Base-by-base conservation (phyloP, 2,797 vertebrate genomes). In the Botia kubotai region DNA sequence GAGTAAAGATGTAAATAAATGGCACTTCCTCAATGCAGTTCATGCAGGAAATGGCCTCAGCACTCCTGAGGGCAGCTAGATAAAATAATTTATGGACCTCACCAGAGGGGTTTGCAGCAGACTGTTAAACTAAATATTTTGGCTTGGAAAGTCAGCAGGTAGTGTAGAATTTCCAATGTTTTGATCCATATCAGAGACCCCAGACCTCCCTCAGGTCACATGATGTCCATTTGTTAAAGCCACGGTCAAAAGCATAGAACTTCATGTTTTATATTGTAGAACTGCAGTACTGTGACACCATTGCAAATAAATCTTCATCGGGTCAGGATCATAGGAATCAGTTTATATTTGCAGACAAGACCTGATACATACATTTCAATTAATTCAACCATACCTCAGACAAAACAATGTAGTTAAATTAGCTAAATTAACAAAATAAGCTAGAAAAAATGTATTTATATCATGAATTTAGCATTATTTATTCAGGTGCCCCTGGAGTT, bases 71-170 rank as follows among this genome's bases (percentile, higher is more conserved):
- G 70, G 52, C 60, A 65, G 13, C 46, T 26, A 75, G 26, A 85
- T 17, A 50, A 74, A 74, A 46, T 46, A 26, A 60, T 23, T 13
- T 6, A 66, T 23, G 53, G 33, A 68, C 29, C 57, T 66, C 13
- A 23, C 68, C 69, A 50, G 52, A 75, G 74, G 60, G 80, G 86
- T 80, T 89, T 71, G 60, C 85, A 80, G 79, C 70, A 58, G 74
- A 86, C 84, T 85, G 87, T 90, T 86, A 89, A 91, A 87, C 85
- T 83, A 90, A 91, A 89, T 89, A 90, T 89, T 89, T 89, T 87
- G 65, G 62, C 73, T 58, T 81, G 43, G 80, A 87, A 43, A 86
- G 82, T 68, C 81, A 70, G 75, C 79, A 88, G 77, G 58, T 74
- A 84, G 66, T 73, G 75, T 72, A 11, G 80, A 90, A 89, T 75